These are phyloP conservation scores for Pogonocichla stellata DNA, from an alignment of 2,113 vertebrate species.

Conservation along the genomic window DNA sequence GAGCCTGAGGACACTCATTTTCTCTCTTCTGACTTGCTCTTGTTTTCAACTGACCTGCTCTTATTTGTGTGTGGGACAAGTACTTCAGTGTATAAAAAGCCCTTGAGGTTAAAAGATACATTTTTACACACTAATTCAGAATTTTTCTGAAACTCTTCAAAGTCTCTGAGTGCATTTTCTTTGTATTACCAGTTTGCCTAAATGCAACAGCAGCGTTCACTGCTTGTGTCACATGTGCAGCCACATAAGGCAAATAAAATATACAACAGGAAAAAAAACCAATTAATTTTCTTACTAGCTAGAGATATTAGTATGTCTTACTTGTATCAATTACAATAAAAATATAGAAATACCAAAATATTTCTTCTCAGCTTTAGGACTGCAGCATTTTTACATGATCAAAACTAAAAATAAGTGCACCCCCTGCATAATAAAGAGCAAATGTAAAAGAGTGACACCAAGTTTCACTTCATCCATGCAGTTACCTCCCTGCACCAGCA, in stretches of 20 bases:
- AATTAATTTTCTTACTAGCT: neutral
- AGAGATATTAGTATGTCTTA: neutral
- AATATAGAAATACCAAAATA: neutral
- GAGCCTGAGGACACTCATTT: neutral
- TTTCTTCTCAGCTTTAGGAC: neutral
- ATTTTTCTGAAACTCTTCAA: neutral
- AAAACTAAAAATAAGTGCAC: neutral
- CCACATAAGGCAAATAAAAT: neutral
- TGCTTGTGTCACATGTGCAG: neutral
- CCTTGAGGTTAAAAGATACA: neutral
- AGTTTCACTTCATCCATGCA: neutral
- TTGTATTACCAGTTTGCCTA: neutral
- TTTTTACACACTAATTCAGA: neutral
- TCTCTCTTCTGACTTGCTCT: neutral
- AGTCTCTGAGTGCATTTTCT: neutral
- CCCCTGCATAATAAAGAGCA: neutral
- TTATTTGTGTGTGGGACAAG: neutral
- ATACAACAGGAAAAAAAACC: accelerated
- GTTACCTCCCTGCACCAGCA: neutral
- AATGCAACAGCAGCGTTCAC: neutral
- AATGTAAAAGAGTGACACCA: neutral
- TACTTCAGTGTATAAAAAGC: neutral
- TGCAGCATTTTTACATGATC: neutral
- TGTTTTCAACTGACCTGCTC: neutral
- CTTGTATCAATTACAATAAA: neutral